Percentiles rank a stretch among this genome's conserved stretches.
These are phyloP conservation scores for Shinisaurus crocodilurus DNA, from an alignment of 2,113 vertebrate species.

Conservation along the genomic window DNA sequence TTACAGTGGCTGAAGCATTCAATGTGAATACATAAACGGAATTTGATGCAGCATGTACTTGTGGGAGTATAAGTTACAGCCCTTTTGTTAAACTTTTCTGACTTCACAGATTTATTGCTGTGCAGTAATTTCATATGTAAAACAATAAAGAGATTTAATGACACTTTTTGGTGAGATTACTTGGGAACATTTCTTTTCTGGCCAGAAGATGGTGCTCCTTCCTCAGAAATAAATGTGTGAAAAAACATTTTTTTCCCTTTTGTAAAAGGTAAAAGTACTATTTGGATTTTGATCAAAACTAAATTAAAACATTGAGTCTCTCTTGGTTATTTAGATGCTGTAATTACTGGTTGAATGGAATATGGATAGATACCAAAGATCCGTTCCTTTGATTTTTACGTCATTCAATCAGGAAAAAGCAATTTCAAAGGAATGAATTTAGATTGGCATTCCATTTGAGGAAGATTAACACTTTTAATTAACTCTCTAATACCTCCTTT, in stretches of 20 bases:
- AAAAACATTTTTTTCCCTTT: not conserved
- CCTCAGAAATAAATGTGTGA: constrained; percentile 10
- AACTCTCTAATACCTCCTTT: constrained; percentile 2
- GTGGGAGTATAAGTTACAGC: not conserved
- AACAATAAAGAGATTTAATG: not conserved
- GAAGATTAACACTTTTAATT: constrained; percentile 45
- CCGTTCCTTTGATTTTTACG: accelerated
- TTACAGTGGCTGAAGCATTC: not conserved
- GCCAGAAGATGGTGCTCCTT: constrained; percentile 47
- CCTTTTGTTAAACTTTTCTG: not conserved
- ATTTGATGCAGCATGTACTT: not conserved
- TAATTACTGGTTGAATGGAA: accelerated
- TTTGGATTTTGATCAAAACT: not conserved
- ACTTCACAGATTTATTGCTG: not conserved
- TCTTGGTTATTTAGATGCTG: accelerated
- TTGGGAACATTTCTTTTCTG: not conserved
- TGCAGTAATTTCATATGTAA: not conserved
- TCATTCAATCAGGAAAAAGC: not conserved
- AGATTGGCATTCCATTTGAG: not conserved
- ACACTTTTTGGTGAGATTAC: not conserved
- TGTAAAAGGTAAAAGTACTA: accelerated
- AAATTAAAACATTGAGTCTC: accelerated
- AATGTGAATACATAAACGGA: not conserved
- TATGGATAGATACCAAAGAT: accelerated
- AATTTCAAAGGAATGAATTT: constrained; percentile 36